Percentiles rank a stretch among this genome's conserved stretches.
phyloP scores from a whole-genome alignment of 2,888 invertebrate genomes.

The Cephalotes varians region DNA sequence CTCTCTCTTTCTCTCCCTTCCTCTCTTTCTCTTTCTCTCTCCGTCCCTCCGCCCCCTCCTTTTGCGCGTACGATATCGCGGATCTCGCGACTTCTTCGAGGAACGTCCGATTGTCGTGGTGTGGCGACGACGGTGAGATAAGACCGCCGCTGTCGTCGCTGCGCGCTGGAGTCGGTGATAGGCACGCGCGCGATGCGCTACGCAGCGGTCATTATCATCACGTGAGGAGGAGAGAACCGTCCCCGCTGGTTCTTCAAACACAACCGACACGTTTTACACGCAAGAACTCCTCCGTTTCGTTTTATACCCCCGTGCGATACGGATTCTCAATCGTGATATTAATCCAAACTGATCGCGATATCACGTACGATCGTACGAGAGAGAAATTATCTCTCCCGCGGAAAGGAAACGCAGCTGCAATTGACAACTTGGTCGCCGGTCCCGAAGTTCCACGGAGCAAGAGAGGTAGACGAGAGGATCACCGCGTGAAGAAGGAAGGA shows the following conservation, averaged over 20 bases:
- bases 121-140: slow-evolving; percentile 32
- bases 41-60: not conserved
- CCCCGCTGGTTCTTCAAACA: slow-evolving; percentile 10
- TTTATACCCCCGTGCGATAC: too few species aligned
- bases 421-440: not conserved
- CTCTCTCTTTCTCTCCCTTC: not conserved
- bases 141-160: slow-evolving; percentile 21
- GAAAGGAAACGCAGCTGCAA: not conserved
- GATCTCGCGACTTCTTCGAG: slow-evolving; percentile 44
- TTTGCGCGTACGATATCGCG: slow-evolving; percentile 5
- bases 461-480: not conserved
- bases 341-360: not conserved
- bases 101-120: slow-evolving; percentile 25
- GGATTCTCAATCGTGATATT: not conserved
- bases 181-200: slow-evolving; percentile 34
- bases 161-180: slow-evolving; percentile 19
- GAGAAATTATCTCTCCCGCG: not conserved
- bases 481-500: not conserved
- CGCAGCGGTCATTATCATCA: slow-evolving; percentile 24
- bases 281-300: not conserved
- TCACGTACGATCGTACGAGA: not conserved
- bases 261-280: not conserved
- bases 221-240: slow-evolving; percentile 40
- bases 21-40: not conserved
- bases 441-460: not conserved